These are phyloP conservation scores for Rhagologus leucostigma DNA, from an alignment of 2,113 vertebrate species.

Conservation along the genomic window DNA sequence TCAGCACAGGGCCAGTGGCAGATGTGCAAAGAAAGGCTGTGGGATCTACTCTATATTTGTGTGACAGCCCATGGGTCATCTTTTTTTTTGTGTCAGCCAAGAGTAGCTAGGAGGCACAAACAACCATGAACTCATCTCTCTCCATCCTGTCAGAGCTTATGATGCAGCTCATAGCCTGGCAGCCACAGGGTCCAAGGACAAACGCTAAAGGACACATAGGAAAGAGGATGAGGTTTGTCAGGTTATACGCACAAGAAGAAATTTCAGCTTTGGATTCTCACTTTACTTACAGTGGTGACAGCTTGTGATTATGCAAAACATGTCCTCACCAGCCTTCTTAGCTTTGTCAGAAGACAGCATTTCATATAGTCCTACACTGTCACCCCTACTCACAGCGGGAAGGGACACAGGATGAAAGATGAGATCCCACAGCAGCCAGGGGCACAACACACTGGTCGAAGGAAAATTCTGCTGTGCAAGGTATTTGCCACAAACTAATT, in stretches of 20 bases:
- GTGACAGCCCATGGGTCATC: background rate
- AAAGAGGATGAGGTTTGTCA: background rate
- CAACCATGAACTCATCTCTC: background rate
- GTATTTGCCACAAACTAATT: background rate
- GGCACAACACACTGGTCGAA: accelerated
- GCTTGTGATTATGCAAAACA: background rate
- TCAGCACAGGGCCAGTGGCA: background rate
- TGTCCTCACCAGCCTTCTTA: background rate
- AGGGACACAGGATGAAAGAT: background rate
- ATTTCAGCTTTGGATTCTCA: background rate
- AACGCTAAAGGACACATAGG: background rate
- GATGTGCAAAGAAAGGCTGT: background rate
- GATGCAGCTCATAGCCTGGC: background rate
- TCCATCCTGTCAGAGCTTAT: background rate
- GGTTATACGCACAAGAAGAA: background rate
- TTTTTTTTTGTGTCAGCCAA: conserved; percentile 18
- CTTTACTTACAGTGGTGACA: background rate
- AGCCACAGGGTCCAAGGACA: background rate
- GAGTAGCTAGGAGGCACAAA: conserved; percentile 20
- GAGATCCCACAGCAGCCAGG: background rate
- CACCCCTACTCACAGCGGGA: background rate
- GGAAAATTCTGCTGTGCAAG: background rate
- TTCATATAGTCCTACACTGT: background rate
- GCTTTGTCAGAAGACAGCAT: background rate
- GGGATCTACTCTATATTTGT: background rate